Evolutionary conservation across 2,113 vertebrate species (phyloP).

Genomic region (Gracilinanus agilis): DNA sequence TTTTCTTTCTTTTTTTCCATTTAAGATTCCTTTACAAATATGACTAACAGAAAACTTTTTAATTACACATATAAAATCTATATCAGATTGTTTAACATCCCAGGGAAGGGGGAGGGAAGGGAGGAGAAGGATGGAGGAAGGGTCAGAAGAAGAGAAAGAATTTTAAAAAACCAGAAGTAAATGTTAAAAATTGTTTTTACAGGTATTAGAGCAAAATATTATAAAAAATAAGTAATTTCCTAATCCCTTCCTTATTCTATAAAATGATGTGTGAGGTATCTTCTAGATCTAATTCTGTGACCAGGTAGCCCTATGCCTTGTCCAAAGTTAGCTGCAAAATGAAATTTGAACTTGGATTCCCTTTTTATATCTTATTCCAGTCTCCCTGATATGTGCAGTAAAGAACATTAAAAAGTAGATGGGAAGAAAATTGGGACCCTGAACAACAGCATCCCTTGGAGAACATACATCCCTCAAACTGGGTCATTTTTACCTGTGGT

Average conservation of each 20-base stretch:
- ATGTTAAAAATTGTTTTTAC: too few relatives aligned
- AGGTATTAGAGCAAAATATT: too few relatives aligned
- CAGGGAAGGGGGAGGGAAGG: too few relatives aligned
- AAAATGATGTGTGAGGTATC: neutral
- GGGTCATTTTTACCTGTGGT: constrained; percentile 6
- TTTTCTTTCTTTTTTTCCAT: too few relatives aligned
- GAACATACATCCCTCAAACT: neutral
- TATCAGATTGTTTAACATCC: too few relatives aligned
- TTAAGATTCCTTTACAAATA: too few relatives aligned
- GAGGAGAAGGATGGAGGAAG: too few relatives aligned
- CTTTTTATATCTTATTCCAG: neutral
- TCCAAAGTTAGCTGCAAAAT: neutral
- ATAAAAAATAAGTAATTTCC: neutral
- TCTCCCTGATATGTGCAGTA: neutral
- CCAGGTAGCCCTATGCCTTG: too few relatives aligned
- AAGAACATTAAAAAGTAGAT: neutral
- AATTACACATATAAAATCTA: too few relatives aligned
- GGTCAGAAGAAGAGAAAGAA: neutral
- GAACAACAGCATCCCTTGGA: neutral
- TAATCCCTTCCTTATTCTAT: neutral
- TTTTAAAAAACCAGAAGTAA: constrained; percentile 13
- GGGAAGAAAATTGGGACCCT: neutral
- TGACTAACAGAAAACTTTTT: too few relatives aligned
- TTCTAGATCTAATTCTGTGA: neutral
- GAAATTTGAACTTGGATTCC: neutral